phyloP scores from a whole-genome alignment of 2,888 invertebrate species.

The Margaritifera margaritifera region DNA sequence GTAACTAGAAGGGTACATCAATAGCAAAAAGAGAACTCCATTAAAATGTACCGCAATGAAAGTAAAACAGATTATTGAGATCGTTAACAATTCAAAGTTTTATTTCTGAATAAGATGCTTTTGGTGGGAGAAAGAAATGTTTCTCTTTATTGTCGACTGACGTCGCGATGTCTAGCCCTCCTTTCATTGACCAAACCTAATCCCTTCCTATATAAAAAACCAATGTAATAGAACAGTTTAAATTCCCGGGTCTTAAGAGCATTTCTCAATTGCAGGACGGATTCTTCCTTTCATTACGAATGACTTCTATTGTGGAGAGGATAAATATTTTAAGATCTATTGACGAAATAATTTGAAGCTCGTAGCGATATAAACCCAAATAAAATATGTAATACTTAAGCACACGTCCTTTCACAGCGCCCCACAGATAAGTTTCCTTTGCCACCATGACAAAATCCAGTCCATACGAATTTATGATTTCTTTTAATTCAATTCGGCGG shows the following conservation, averaged over 20 bases:
- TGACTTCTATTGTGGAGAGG: not conserved
- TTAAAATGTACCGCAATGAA: constrained; percentile 36
- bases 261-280: not conserved
- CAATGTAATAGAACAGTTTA: constrained; percentile 42
- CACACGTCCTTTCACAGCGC: too few relatives aligned
- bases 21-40: constrained; percentile 29
- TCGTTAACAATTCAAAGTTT: constrained; percentile 25
- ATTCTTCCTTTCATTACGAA: constrained; percentile 2
- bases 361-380: not conserved
- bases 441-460: too few relatives aligned
- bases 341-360: not conserved
- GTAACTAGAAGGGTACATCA: constrained; percentile 21
- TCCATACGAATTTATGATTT: too few relatives aligned
- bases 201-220: constrained; percentile 53
- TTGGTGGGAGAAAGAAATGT: constrained; percentile 25
- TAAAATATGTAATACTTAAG: not conserved
- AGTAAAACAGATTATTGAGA: constrained; percentile 36
- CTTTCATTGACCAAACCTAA: constrained; percentile 39
- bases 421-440: too few relatives aligned
- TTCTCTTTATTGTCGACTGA: constrained; percentile 37
- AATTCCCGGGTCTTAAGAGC: constrained; percentile 12
- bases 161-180: constrained; percentile 50
- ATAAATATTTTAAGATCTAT: not conserved
- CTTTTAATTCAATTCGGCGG: too few relatives aligned
- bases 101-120: constrained; percentile 33